Evolutionary conservation across 2,888 invertebrate genomes (phyloP), one percentile per base, ranked within the genome.

Genomic region (Campoplex nolae): DNA sequence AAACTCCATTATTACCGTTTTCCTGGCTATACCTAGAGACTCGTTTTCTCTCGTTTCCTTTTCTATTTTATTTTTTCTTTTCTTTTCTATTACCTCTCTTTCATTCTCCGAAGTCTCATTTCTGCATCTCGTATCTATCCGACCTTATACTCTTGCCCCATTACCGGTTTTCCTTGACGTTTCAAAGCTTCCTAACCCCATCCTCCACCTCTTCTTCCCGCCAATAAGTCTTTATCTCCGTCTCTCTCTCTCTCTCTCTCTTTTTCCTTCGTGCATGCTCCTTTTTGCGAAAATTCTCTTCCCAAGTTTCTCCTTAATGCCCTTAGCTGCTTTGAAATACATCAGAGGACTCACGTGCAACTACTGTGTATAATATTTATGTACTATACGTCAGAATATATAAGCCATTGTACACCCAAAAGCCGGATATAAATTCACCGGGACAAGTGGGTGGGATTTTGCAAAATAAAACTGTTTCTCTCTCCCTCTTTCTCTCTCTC

Each of bases 381-480:
- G 62, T 62, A 75, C 45, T 42, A 87, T 89, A 82, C 89, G 86
- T 58, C 35, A 74, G 58, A 35, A 80, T 51, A n/a, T 51, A 62
- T 42, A 45, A 58, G 51, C 51, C 51, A 74, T 85, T 56, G 35
- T 48, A 67, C n/a, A 81, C 23, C 35, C 9, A 67, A 88, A 81
- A 89, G 85, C 88, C 81, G 86, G 76, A 90, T 90, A 84, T 86
- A 89, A 86, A 90, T 88, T 86, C 88, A 86, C 56, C 78, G 48
- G 77, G 32, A 81, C 71, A 35, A 73, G 76, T 48, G 23, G 45
- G n/a, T 42, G 48, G 54, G 35, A 77, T 85, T 81, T 58, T 73
- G 23, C 16, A 45, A 42, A 62, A 38, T 38, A 48, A 48, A 74
- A 56, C n/a, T 16, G 56, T 8, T 11, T 23, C 4, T 45, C 70